Base-by-base conservation (phyloP, 2,888 invertebrate species). In the Campoletis raptor region DNA sequence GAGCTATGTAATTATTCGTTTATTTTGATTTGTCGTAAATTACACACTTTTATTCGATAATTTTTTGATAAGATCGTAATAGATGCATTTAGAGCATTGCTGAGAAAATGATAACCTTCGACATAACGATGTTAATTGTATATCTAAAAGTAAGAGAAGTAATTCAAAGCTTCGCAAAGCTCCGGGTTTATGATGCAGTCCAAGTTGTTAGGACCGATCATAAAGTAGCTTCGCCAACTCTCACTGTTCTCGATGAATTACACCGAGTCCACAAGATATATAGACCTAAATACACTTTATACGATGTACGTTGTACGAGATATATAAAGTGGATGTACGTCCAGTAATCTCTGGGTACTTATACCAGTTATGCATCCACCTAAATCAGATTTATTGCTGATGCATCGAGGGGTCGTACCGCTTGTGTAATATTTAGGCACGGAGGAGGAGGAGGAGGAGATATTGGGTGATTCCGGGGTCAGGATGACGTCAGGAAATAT, bases 331-430 rank as follows among this genome's bases (percentile, higher is more conserved):
- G 61, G 30, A 40, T 67, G 67, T 67, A 40, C 67, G n/a, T 67
- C 40, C 67, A 30, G 40, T 67, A 67, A 67, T 67, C 67, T 40
- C 40, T n/a, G 40, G 67, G 67, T 67, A 67, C 67, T 67, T 67
- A 40, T 67, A n/a, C 40, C 37, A 67, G 67, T 67, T 37, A 40
- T 67, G 40, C 40, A n/a, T 40, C 21, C 37, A 67, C 40, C 37
- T 67, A 67, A 67, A 67, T 67, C 67, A 40, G 67, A 67, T 67
- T 67, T 40, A 67, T 40, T 30, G 61, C 30, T 15, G 61, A 61
- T 61, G 61, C 30, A 67, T 36, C 37, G 40, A 67, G 37, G n/a
- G 40, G n/a, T 40, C 66, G 57, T 57, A 57, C 15, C 15, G 7
- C 21, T 54, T 21, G 30, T 30, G 61, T 30, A 61, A 61, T 15